These are phyloP conservation scores for Neocloeon triangulifer DNA, from an alignment of 1,140 invertebrate genomes.

Conservation along the genomic window DNA sequence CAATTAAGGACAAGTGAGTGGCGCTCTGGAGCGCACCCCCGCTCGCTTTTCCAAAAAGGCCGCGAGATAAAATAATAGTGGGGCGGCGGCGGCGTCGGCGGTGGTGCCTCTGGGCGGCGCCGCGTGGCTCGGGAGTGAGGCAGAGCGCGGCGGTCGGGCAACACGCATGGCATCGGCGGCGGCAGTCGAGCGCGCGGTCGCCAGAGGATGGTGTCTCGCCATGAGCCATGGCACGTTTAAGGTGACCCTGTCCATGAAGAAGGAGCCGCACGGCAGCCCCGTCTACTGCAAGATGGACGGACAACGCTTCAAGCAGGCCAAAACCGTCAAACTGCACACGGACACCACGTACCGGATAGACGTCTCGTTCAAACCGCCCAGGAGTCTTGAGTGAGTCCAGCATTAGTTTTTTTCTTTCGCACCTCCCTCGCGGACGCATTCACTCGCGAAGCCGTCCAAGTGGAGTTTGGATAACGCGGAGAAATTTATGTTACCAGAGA, in stretches of 20 bases:
- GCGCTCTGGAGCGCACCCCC: too few species aligned
- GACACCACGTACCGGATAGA: conserved; percentile 23
- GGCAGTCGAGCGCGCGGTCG: conserved; percentile 8
- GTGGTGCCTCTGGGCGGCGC: too few species aligned
- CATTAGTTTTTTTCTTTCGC: too few species aligned
- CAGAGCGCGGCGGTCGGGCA: conserved; percentile 11
- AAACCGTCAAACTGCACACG: conserved; percentile 24
- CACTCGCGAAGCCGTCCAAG: too few species aligned
- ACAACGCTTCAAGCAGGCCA: conserved; percentile 20
- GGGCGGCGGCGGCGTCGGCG: conserved; percentile 1
- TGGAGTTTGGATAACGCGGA: too few species aligned
- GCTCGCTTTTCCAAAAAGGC: too few species aligned
- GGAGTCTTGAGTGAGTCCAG: conserved; percentile 24
- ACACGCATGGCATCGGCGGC: conserved; percentile 14
- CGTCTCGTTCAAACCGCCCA: conserved; percentile 26
- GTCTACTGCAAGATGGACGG: conserved; percentile 28
- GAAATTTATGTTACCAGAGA: too few species aligned
- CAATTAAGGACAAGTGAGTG: too few species aligned
- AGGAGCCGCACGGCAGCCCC: conserved; percentile 20
- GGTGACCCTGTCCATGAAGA: conserved; percentile 21
- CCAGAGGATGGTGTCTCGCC: neutral
- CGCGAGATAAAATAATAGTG: too few species aligned
- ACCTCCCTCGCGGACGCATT: too few species aligned
- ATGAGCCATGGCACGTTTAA: conserved; percentile 18
- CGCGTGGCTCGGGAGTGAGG: neutral